phyloP scores from a whole-genome alignment of 35 echinoderm and acorn worm genomes.

The Heliocidaris erythrogramma region DNA sequence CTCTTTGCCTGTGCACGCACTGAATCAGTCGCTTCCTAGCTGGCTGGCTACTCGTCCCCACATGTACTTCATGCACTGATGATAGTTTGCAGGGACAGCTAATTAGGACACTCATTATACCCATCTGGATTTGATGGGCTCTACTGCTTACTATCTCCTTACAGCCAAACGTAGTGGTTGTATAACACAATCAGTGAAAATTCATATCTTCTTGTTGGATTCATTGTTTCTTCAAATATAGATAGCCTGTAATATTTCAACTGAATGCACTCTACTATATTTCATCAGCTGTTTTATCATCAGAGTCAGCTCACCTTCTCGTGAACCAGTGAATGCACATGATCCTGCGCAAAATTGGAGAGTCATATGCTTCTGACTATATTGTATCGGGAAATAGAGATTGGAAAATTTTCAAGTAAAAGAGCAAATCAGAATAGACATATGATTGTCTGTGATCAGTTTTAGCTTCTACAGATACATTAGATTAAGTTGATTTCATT shows the following conservation, averaged over 20 bases:
- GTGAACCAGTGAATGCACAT: not conserved
- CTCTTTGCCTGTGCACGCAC: constrained; percentile 37
- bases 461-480: not conserved
- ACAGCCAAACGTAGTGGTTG: not conserved
- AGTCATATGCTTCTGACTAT: not conserved
- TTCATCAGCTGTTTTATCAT: too few relatives aligned
- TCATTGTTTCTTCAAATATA: not conserved
- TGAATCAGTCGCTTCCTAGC: not conserved
- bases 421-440: not conserved
- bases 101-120: constrained; percentile 7
- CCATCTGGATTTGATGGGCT: not conserved
- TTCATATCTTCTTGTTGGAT: not conserved
- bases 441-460: not conserved
- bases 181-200: not conserved
- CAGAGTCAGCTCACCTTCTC: not conserved
- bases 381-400: not conserved
- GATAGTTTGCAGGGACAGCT: not conserved
- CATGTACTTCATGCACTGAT: not conserved
- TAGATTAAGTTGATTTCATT: not conserved
- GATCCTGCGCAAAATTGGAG: not conserved
- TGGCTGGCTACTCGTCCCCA: not conserved
- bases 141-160: not conserved
- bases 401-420: not conserved
- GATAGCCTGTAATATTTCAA: not conserved
- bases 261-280: not conserved